Evolutionary conservation across 2,888 invertebrate genomes (phyloP), one percentile per base, ranked within the genome.

Genomic region (Entomobrya multifasciata): DNA sequence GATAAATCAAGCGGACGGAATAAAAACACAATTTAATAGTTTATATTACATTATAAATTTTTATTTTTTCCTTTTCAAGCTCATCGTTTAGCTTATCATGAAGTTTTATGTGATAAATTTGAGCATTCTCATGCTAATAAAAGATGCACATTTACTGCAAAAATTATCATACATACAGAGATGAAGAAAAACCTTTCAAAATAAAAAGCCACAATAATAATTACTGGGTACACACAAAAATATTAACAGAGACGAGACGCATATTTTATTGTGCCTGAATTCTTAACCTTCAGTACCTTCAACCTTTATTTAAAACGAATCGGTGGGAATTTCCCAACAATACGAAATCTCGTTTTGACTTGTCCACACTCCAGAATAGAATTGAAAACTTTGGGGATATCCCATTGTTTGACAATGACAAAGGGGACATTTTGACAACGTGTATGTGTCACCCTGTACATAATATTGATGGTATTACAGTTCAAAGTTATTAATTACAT

Each of bases 1-100:
- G 70, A 84, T 84, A 83, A 83, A 83, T 83, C 83, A 65, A 20
- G 55, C 15, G 60, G 76, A 83, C 76, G 52, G 60, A 65, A 62
- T 27, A 44, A 15, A 27, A 22, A 27, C 52, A 15, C 52, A 22
- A 27, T 27, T 74, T 74, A 74, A 52, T 74, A 52, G 13, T 52
- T 52, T 17, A 17, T 47, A 70, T 47, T 22, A 44, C 22, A 10
- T 11, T 41, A 70, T 47, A 20, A 47, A 20, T 20, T 25, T 70
- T 44, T 10, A 10, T 6, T 44, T 36, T 3, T 0, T n/a, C 30
- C n/a, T 22, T 30, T 11, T 25, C 13, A n/a, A 27, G n/a, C 67
- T 13, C n/a, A 17, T 36, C 22, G 13, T 20, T 67, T 67, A 36
- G 67, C 20, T 52, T 52, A 8, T 17, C 13, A 17, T 8, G 6